Evolutionary conservation across 2,113 vertebrate species (phyloP).

Genomic region (Lota lota): DNA sequence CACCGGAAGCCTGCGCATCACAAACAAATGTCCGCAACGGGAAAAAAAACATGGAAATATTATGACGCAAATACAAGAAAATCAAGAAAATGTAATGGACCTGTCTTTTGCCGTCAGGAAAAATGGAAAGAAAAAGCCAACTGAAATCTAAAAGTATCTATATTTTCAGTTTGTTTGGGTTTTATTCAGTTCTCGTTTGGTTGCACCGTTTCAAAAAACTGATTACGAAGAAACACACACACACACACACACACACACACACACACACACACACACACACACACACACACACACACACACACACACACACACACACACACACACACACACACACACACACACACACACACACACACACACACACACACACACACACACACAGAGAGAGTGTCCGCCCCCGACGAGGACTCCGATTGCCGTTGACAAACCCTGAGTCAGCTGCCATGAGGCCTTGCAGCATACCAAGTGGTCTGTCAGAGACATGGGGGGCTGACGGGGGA

Average conservation of each 20-base stretch:
- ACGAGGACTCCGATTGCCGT: slow-evolving; percentile 10
- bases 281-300: not conserved
- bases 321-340: slow-evolving; percentile 9
- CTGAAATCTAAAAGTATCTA: slow-evolving; percentile 48
- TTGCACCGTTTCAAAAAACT: slow-evolving; percentile 20
- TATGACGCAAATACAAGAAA: not conserved
- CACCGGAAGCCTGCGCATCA: not conserved
- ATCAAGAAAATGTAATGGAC: not conserved
- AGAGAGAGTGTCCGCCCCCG: not conserved
- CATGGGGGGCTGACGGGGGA: too few species aligned
- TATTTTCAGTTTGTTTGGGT: slow-evolving; percentile 38
- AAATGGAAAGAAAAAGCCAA: slow-evolving; percentile 57
- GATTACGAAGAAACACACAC: too few species aligned
- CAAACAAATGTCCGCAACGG: not conserved
- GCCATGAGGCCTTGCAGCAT: slow-evolving; percentile 54
- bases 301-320: not conserved
- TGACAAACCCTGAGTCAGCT: slow-evolving; percentile 24
- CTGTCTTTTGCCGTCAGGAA: slow-evolving; percentile 26
- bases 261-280: not conserved
- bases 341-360: slow-evolving; percentile 20
- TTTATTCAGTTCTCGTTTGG: slow-evolving; percentile 19
- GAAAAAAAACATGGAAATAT: not conserved
- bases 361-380: slow-evolving; percentile 1
- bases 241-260: not conserved
- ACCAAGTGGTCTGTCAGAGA: slow-evolving; percentile 18